phyloP scores from a whole-genome alignment of 2,888 invertebrate genomes.

The Tubulanus polymorphus region DNA sequence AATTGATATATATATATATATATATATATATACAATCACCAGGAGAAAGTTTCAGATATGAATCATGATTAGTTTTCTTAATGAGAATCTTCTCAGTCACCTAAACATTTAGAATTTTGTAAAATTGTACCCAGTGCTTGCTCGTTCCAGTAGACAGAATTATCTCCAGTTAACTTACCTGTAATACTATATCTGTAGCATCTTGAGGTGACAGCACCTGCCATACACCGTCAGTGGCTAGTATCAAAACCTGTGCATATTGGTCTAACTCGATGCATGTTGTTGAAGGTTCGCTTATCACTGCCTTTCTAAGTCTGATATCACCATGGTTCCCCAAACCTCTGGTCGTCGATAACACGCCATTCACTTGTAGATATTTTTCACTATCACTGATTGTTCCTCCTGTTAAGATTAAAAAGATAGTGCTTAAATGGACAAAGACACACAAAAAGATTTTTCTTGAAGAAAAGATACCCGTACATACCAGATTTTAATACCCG shows the following conservation, averaged over 20 bases:
- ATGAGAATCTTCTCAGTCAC: too few relatives aligned
- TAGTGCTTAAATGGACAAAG: not conserved
- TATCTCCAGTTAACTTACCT: too few relatives aligned
- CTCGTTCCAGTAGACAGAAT: too few relatives aligned
- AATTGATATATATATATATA: too few relatives aligned
- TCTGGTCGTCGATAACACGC: conserved; percentile 44
- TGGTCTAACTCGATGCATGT: conserved; percentile 40
- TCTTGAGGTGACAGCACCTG: conserved; percentile 46
- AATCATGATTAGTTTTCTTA: too few relatives aligned
- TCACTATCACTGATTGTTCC: conserved; percentile 41
- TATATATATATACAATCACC: too few relatives aligned
- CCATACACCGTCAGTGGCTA: conserved; percentile 49
- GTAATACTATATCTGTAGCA: conserved; percentile 35
- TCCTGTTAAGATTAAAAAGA: conserved; percentile 26
- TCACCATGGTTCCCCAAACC: conserved; percentile 53
- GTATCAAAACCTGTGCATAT: conserved; percentile 45
- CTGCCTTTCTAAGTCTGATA: conserved; percentile 36
- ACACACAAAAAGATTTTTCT: not conserved
- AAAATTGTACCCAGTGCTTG: too few relatives aligned
- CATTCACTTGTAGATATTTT: conserved; percentile 40
- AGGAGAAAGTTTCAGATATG: too few relatives aligned
- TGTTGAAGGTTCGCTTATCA: conserved; percentile 38
- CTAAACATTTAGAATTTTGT: too few relatives aligned
- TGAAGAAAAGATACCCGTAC: not conserved
- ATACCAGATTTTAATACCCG: conserved; percentile 36